Evolutionary conservation across 2,113 vertebrate genomes (phyloP).

Genomic region (Holacanthus passer): DNA sequence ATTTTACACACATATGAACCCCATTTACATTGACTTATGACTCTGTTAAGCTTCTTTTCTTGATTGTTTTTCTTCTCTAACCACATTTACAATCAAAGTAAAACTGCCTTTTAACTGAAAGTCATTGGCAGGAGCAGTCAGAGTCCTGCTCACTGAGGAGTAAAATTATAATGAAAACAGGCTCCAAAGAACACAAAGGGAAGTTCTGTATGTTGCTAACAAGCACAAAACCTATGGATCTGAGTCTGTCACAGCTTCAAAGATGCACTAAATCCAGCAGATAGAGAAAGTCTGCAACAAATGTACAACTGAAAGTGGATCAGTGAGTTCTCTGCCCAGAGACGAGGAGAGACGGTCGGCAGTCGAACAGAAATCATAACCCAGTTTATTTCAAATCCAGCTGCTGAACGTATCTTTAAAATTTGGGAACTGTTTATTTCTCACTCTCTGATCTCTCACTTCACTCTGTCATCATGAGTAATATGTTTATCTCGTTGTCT

Average conservation of each 20-base stretch:
- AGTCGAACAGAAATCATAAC: not conserved
- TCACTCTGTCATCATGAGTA: not conserved
- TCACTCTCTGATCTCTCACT: not conserved
- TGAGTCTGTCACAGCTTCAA: not conserved
- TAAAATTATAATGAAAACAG: constrained; percentile 63
- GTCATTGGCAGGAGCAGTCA: constrained; percentile 3
- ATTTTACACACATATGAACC: not conserved
- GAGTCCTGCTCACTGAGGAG: constrained; percentile 57
- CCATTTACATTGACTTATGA: not conserved
- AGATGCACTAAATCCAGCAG: constrained; percentile 9
- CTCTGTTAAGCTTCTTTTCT: constrained; percentile 14
- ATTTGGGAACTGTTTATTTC: too few relatives aligned
- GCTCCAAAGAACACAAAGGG: constrained; percentile 16
- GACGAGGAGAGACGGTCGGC: not conserved
- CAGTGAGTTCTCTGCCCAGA: constrained; percentile 6
- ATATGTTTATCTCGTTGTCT: not conserved
- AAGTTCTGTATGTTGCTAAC: constrained; percentile 39
- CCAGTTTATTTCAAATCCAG: not conserved
- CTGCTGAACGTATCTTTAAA: not conserved
- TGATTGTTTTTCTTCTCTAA: not conserved
- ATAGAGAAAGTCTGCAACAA: constrained; percentile 2
- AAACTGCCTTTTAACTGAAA: constrained; percentile 38
- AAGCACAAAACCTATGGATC: constrained; percentile 40
- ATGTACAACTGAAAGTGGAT: constrained; percentile 13
- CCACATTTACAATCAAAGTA: constrained; percentile 26